Base-by-base conservation (phyloP, 2,113 vertebrate species). In the Strix uralensis region DNA sequence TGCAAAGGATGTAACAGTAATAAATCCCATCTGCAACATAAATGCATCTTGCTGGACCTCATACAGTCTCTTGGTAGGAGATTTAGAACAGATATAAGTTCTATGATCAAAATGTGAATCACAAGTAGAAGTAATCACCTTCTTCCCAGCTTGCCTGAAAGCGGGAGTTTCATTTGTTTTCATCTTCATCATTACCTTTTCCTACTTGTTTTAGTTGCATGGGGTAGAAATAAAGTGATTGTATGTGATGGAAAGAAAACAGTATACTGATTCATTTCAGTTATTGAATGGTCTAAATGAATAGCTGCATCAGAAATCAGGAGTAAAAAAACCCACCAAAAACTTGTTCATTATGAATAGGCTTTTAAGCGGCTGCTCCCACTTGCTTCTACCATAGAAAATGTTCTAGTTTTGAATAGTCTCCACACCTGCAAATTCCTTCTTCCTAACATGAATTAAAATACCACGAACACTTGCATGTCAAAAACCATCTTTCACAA, bases 311-410 rank as follows among this genome's bases (percentile, higher is more conserved):
- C n/a, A 61, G 27, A 83, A 86, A 77, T 1, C 1, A 72, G 23
- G 25, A 83, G 12, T 3, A 1, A 71, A 78, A 63, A 87, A 40
- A 0, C 0, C 3, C 29, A 42, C 19, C 10, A 47, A 89, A 80
- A 86, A 25, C 7, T 54, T 83, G 3, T 40, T 70, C 34, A 19
- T 57, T 81, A 69, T 13, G 0, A 91, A 74, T 4, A 62, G 23
- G 11, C 10, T 89, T 84, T 78, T 55, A 79, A 87, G 29, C 11
- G 10, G 7, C 11, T 38, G 10, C 20, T 89, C 15, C 11, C 29
- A 26, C 15, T 87, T 67, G 11, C 22, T 78, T 89, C 63, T 74
- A 66, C 25, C 8, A 7, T 34, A 67, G n/a, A 86, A 75, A 81
- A 54, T 51, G 14, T 91, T 90, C 22, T 57, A 1, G 0, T 81